Conservation (phyloP, 2,797 vertebrate genomes). For the Lacerta viridis region DNA sequence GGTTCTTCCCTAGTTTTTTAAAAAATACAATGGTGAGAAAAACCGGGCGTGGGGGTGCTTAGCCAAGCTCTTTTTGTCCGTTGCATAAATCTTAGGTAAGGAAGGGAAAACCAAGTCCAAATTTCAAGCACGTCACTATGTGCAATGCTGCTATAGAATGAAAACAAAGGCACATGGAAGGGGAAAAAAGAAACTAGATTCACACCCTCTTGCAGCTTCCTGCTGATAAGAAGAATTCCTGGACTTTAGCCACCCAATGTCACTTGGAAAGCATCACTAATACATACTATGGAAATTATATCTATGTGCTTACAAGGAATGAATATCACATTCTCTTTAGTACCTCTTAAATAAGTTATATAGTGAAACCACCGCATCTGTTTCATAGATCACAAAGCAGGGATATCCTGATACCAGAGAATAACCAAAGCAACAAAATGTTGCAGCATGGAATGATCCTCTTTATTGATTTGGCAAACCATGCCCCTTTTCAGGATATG, state of each 20-base stretch:
- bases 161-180: slow-evolving; percentile 57
- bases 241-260: slow-evolving; percentile 19
- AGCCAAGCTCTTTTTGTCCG: fast-evolving
- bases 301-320: neutral
- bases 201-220: slow-evolving; percentile 69
- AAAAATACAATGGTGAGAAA: neutral
- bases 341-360: neutral
- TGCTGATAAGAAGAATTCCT: slow-evolving; percentile 66
- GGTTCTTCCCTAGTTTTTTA: neutral
- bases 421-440: too few species aligned
- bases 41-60: neutral
- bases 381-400: neutral
- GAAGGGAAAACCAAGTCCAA: neutral
- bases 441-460: neutral
- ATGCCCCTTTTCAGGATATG: neutral
- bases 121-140: neutral
- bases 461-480: neutral
- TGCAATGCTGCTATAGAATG: neutral
- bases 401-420: neutral
- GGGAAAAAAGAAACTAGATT: slow-evolving; percentile 50
- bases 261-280: slow-evolving; percentile 44
- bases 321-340: neutral
- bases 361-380: neutral
- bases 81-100: neutral
- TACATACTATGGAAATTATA: neutral